Conservation (phyloP, 2,113 vertebrate species). For the Semicossyphus pulcher region DNA sequence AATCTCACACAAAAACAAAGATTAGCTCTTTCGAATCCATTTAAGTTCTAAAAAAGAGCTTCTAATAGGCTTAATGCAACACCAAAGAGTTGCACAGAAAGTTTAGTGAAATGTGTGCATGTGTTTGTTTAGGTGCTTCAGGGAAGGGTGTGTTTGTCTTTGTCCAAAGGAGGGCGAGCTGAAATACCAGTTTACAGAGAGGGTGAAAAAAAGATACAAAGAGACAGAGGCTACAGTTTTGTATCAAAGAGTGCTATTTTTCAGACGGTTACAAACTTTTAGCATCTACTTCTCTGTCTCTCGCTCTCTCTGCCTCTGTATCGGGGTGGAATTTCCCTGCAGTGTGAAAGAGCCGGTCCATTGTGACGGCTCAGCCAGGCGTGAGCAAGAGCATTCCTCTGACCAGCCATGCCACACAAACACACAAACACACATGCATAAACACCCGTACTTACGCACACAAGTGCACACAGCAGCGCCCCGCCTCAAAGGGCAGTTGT, state of each 20-base stretch:
- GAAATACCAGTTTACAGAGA: constrained; percentile 26
- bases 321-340: constrained; percentile 84
- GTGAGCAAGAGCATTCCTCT: constrained; percentile 80
- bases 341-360: constrained; percentile 82
- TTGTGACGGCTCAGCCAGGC: constrained; percentile 85
- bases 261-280: constrained; percentile 72
- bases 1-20: background rate
- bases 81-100: background rate
- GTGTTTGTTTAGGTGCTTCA: constrained; percentile 2
- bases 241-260: constrained; percentile 54
- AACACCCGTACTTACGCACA: constrained; percentile 57
- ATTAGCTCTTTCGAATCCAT: constrained; percentile 3
- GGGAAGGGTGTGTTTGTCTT: constrained; percentile 2
- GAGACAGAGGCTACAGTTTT: constrained; percentile 32
- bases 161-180: background rate
- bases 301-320: constrained; percentile 51
- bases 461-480: constrained; percentile 62
- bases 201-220: constrained; percentile 14
- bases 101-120: background rate
- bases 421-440: constrained; percentile 73
- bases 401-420: constrained; percentile 79
- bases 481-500: constrained; percentile 67
- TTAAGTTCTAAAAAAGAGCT: background rate
- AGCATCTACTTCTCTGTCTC: constrained; percentile 59
- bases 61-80: background rate